phyloP scores from a whole-genome alignment of 2,888 invertebrate species.

The Lasioglossum leucozonium region DNA sequence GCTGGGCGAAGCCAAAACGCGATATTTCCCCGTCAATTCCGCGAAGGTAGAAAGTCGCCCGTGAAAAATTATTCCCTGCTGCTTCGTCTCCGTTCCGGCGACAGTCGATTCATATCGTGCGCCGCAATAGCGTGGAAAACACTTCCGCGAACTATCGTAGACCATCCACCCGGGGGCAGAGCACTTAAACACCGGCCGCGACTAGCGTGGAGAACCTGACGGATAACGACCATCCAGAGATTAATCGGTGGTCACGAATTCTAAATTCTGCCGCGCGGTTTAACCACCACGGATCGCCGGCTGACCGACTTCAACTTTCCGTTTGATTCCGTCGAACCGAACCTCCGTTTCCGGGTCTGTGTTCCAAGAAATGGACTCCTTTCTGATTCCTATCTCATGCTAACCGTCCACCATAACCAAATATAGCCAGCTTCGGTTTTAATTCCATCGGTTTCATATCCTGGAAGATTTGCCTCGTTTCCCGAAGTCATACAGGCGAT shows the following conservation, averaged over 20 bases:
- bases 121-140: conserved; percentile 71
- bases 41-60: neutral
- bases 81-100: conserved; percentile 32
- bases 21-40: conserved; percentile 4
- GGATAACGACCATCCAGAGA: conserved; percentile 78
- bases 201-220: conserved; percentile 76
- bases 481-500: neutral
- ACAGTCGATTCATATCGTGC: conserved; percentile 66
- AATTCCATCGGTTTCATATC: neutral
- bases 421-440: neutral
- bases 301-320: conserved; percentile 56
- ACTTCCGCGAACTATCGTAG: conserved; percentile 70
- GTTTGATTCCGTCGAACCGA: conserved; percentile 13
- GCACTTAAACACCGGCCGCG: conserved; percentile 74
- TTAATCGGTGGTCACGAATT: conserved; percentile 78
- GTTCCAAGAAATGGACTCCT: neutral
- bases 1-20: no score
- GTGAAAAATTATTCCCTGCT: conserved; percentile 29
- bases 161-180: conserved; percentile 65
- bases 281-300: conserved; percentile 66
- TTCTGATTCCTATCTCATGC: neutral
- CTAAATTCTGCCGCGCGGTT: conserved; percentile 77
- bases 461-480: neutral
- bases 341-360: neutral
- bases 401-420: neutral